Base-by-base conservation (phyloP, 2,113 vertebrate genomes). In the Stictonetta naevosa region DNA sequence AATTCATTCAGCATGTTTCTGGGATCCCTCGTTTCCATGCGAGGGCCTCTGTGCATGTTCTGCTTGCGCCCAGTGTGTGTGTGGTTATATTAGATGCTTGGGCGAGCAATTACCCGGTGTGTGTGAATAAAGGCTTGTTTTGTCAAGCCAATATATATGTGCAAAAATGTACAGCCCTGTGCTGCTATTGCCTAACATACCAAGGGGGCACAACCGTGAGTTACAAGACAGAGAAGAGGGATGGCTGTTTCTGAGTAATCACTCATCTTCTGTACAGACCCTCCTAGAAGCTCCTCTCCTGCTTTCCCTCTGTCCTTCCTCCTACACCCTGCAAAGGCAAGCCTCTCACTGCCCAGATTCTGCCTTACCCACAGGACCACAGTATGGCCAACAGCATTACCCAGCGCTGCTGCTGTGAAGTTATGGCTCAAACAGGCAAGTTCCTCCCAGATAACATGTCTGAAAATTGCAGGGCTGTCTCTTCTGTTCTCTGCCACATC, bases 1-100 rank as follows among this genome's bases (percentile, higher is more conserved):
- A 92, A 91, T 78, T 75, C 50, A 94, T 95, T 89, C 80, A 81
- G 69, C 19, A 69, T 95, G 86, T 89, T 90, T 84, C 69, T 86
- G 69, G 34, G 34, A 72, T 81, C 23, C 38, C 56, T 86, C 1
- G 0, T 64, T 81, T 94, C 67, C 52, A n/a, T 42, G n/a, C 36
- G 68, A 79, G 31, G 33, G 34, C 36, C 81, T 81, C 74, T 50
- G 21, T 50, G 44, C 31, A 19, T 86, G 38, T 72, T 86, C 55
- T 92, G 62, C 58, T 36, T 63, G 63, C 13, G 38, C 40, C 22
- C 50, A 74, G n/a, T n/a, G 36, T 86, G 40, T 3, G 0, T 72
- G 72, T 31, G 71, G 75, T 67, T 92, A 31, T 20, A 26, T 4
- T 29, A 63, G 25, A 36, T 42, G 19, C 44, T 66, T 79, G 69